Evolutionary conservation across 2,888 invertebrate species (phyloP), one percentile per base, ranked within the genome.

Genomic region (Toxonevra muliebris): DNA sequence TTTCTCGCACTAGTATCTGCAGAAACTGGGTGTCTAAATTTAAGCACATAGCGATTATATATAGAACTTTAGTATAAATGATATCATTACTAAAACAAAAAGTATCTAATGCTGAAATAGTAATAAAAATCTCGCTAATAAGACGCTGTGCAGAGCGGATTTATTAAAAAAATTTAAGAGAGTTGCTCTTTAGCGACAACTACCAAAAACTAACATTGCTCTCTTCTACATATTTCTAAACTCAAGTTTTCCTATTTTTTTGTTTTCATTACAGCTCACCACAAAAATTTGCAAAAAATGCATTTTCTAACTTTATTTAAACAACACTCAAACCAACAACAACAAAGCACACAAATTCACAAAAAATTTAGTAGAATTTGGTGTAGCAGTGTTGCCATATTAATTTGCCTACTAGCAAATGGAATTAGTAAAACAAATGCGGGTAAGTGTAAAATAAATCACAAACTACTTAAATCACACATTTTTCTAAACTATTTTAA

Each of bases 391-490:
- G 70, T 76, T 73, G 75, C 75, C 69, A 72, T 79, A 74, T 67
- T 79, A 73, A 72, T 79, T 73, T 79, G 77, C 70, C 71, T 81
- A 20, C 45, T 73, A 72, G 75, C 77, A 58, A 75, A 75, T 48
- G 69, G 69, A 64, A 63, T 71, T 61, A 50, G 67, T 64, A 72
- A 73, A 66, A 78, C 79, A 73, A 76, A 73, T 74, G 77, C 80
- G 73, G 81, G 81, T 80, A 76, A 80, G 80, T 79, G 76, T 43
- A 11, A 13, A 57, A 48, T n/a, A 48, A 48, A 48, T 5, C 1
- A 48, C 53, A 9, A 53, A 53, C 19, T 12, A n/a, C 1, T 2
- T n/a, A 52, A 3, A n/a, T n/a, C n/a, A n/a, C n/a, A n/a, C n/a
- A n/a, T n/a, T 55, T 4, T 55, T 10, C 48, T 48, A 48, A 48